phyloP scores from a whole-genome alignment of 1,140 invertebrate genomes.

The Diorhabda elongata region DNA sequence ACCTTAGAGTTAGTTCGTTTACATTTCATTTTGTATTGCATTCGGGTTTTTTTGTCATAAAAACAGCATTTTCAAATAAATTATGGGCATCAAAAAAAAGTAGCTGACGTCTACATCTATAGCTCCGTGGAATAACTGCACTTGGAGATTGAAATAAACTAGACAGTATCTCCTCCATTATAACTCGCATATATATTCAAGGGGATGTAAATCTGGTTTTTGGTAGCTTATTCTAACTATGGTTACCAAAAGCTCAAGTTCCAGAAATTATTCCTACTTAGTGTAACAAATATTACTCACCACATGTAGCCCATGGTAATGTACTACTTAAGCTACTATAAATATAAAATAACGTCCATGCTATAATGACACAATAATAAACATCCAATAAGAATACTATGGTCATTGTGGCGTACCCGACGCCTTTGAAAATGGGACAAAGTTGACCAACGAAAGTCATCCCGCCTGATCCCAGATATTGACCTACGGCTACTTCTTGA shows the following conservation, averaged over 20 bases:
- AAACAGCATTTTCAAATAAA: too few relatives aligned
- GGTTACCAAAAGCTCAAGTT: too few relatives aligned
- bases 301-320: slow-evolving; percentile 57
- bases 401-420: slow-evolving; percentile 67
- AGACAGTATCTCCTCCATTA: too few relatives aligned
- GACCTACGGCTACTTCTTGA: slow-evolving; percentile 68
- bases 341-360: slow-evolving; percentile 62
- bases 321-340: slow-evolving; percentile 52
- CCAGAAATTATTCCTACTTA: too few relatives aligned
- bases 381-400: slow-evolving; percentile 64
- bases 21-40: too few relatives aligned
- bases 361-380: slow-evolving; percentile 63
- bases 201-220: too few relatives aligned
- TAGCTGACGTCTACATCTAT: neutral
- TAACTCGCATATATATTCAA: too few relatives aligned
- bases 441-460: slow-evolving; percentile 60
- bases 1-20: too few relatives aligned
- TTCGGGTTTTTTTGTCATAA: too few relatives aligned
- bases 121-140: neutral
- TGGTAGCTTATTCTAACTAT: too few relatives aligned
- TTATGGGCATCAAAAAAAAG: too few relatives aligned
- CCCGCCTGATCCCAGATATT: slow-evolving; percentile 59
- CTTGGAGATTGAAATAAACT: too few relatives aligned
- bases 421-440: slow-evolving; percentile 61
- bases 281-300: slow-evolving; percentile 43